Evolutionary conservation across 2,797 vertebrate genomes (phyloP).

Genomic region (Malacoraja senta): DNA sequence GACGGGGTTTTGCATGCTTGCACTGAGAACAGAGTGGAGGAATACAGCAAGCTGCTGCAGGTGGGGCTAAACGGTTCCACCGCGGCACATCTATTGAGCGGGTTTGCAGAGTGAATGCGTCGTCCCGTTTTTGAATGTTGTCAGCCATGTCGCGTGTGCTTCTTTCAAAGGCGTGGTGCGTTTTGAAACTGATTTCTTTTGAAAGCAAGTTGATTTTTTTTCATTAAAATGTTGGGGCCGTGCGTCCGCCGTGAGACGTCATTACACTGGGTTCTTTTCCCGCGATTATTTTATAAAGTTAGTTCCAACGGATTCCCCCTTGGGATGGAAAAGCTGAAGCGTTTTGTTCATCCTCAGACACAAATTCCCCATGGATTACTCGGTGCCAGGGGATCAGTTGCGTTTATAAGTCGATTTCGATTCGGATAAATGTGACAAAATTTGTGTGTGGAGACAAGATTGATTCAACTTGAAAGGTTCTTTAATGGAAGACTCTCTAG

Average conservation of each 20-base stretch:
- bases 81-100: constrained; percentile 36
- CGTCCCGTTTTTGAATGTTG: background rate
- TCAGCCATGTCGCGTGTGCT: background rate
- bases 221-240: background rate
- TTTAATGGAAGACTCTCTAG: too few relatives aligned
- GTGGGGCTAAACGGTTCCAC: constrained; percentile 52
- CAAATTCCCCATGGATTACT: background rate
- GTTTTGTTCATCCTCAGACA: background rate
- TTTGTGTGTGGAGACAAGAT: background rate
- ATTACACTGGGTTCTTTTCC: background rate
- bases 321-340: background rate
- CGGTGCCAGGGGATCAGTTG: background rate
- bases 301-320: background rate
- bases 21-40: constrained; percentile 42
- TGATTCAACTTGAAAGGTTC: background rate
- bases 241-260: background rate
- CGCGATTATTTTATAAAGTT: background rate
- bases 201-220: background rate
- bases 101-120: background rate
- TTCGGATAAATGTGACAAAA: background rate
- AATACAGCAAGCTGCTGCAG: constrained; percentile 44
- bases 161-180: background rate
- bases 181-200: background rate
- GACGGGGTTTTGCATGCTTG: constrained; percentile 40
- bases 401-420: background rate